These are phyloP conservation scores for Ophiodon elongatus DNA, from an alignment of 2,113 vertebrate genomes.

Conservation along the genomic window DNA sequence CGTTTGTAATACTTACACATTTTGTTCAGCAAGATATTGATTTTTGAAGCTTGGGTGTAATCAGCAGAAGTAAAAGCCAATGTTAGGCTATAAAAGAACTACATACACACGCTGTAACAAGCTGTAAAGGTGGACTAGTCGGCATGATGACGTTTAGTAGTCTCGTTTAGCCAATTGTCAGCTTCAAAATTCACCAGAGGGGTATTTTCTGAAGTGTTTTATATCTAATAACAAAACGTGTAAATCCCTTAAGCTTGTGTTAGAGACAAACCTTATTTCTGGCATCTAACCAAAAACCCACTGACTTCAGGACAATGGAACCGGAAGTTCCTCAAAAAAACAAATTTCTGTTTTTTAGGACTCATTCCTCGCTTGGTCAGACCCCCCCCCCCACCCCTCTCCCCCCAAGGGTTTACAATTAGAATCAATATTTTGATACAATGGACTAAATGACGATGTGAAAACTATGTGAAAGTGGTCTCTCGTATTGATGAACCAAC, in stretches of 20 bases:
- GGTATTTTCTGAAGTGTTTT: too few relatives aligned
- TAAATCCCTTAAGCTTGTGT: not conserved
- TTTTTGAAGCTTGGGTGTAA: not conserved
- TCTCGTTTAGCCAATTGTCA: too few relatives aligned
- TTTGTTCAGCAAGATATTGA: not conserved
- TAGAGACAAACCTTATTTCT: not conserved
- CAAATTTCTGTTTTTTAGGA: too few relatives aligned
- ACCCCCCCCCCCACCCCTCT: not conserved
- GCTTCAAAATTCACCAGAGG: too few relatives aligned
- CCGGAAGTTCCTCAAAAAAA: too few relatives aligned
- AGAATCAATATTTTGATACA: not conserved
- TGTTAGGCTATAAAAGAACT: not conserved
- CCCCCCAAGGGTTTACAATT: not conserved
- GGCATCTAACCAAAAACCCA: too few relatives aligned
- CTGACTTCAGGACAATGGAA: too few relatives aligned
- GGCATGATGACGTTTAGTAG: too few relatives aligned
- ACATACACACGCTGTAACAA: too few relatives aligned
- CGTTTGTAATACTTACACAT: not conserved
- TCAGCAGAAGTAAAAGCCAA: not conserved
- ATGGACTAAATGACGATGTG: not conserved
- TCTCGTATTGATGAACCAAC: not conserved
- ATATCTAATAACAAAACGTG: not conserved
- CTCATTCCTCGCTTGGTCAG: not conserved
- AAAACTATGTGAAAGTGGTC: not conserved
- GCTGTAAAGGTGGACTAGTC: too few relatives aligned